Conservation (phyloP, 2,888 invertebrate genomes). For the Cataglyphis rosenhaueri region DNA sequence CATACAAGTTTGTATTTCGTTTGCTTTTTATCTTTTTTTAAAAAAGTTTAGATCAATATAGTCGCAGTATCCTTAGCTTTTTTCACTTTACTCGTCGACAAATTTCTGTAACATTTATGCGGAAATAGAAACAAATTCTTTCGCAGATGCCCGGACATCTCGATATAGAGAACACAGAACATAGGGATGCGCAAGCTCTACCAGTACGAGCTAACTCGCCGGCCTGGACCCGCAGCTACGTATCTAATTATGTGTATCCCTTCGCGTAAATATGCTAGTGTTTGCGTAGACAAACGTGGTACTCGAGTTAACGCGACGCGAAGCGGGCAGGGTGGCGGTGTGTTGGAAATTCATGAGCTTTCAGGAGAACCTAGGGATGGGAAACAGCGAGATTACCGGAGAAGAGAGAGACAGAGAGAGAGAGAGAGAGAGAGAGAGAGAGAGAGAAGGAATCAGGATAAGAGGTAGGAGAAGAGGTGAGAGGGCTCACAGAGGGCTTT, state of each 20-base stretch:
- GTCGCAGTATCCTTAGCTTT: neutral
- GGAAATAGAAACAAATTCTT: conserved; percentile 11
- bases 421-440: neutral
- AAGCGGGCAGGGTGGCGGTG: conserved; percentile 40
- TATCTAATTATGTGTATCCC: conserved; percentile 56
- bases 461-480: conserved; percentile 29
- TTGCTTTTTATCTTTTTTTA: neutral
- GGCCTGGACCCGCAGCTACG: conserved; percentile 27
- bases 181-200: conserved; percentile 11
- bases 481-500: neutral
- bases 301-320: conserved; percentile 50
- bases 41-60: neutral
- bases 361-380: conserved; percentile 33
- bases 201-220: conserved; percentile 23
- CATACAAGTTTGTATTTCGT: neutral
- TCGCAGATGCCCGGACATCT: neutral
- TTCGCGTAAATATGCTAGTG: conserved; percentile 52
- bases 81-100: neutral
- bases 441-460: neutral
- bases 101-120: neutral
- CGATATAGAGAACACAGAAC: neutral
- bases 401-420: neutral
- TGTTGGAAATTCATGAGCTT: conserved; percentile 50
- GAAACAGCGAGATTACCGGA: neutral
- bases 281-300: conserved; percentile 55